These are phyloP conservation scores for Albula glossodonta DNA, from an alignment of 2,113 vertebrate species.

Conservation along the genomic window DNA sequence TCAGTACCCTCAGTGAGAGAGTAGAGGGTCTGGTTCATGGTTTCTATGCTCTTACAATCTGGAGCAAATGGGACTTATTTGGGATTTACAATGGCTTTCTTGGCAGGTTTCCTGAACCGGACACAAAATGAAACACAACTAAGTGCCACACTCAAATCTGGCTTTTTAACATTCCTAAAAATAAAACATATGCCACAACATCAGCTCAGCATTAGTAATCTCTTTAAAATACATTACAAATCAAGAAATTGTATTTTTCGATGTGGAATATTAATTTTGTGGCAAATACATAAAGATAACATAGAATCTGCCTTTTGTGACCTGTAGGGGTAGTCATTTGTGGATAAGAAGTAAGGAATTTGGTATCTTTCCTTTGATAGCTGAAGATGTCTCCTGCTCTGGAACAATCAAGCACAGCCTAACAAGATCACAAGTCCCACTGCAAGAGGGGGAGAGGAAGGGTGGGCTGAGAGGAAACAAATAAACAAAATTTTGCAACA, in stretches of 20 bases:
- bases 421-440: slow-evolving; percentile 55
- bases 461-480: slow-evolving; percentile 54
- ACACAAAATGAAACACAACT: background rate
- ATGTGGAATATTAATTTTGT: background rate
- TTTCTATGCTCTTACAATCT: background rate
- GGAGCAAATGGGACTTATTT: slow-evolving; percentile 3
- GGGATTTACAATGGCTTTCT: background rate
- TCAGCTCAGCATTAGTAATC: background rate
- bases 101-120: background rate
- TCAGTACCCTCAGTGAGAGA: background rate
- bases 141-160: background rate
- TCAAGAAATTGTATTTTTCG: background rate
- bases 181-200: background rate
- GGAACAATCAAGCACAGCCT: slow-evolving; percentile 67
- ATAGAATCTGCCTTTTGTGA: background rate
- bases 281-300: background rate
- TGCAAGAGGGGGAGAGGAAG: slow-evolving; percentile 40
- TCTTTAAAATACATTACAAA: background rate
- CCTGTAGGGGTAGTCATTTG: background rate
- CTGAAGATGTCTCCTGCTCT: slow-evolving; percentile 62
- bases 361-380: slow-evolving; percentile 57
- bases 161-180: background rate
- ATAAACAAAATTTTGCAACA: slow-evolving; percentile 79
- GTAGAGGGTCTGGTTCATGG: background rate
- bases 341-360: background rate